phyloP scores from a whole-genome alignment of 2,113 vertebrate species.

The Syngnathus typhle region DNA sequence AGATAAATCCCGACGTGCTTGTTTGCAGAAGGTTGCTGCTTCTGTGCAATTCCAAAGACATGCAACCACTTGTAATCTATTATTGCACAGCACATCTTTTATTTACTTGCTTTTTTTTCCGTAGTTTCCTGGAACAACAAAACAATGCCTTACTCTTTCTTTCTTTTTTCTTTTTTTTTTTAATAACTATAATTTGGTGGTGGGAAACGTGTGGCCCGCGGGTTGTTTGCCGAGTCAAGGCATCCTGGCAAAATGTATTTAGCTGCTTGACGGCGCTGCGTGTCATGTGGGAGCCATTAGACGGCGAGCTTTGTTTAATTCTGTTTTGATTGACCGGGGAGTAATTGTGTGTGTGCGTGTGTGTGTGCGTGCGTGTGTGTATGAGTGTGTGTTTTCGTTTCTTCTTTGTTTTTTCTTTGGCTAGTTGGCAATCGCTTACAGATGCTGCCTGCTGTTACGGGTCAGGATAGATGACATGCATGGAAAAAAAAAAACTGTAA shows the following conservation, averaged over 20 bases:
- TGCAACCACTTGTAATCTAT: neutral
- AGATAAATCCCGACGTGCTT: neutral
- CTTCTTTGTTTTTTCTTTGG: conserved; percentile 13
- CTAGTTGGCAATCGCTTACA: conserved; percentile 66
- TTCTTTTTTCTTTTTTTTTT: no score
- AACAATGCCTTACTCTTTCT: neutral
- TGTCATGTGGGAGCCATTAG: conserved; percentile 67
- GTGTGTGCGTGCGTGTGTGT: no score
- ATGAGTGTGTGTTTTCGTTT: conserved; percentile 30
- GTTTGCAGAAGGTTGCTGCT: conserved; percentile 2
- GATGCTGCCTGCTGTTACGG: conserved; percentile 60
- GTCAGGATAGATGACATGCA: conserved; percentile 58
- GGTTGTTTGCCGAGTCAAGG: neutral
- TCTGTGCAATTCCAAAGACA: neutral
- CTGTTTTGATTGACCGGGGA: conserved; percentile 68
- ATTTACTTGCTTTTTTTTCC: neutral
- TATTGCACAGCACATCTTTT: conserved; percentile 1
- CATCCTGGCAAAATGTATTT: neutral
- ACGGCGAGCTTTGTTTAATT: conserved; percentile 66
- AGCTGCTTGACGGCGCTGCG: neutral
- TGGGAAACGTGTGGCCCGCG: neutral
- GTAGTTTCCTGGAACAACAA: neutral
- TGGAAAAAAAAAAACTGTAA: conserved; percentile 48
- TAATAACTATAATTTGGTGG: neutral
- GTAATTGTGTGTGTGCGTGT: conserved; percentile 58